Conservation (phyloP, 2,113 vertebrate genomes). For the Elachura formosa region DNA sequence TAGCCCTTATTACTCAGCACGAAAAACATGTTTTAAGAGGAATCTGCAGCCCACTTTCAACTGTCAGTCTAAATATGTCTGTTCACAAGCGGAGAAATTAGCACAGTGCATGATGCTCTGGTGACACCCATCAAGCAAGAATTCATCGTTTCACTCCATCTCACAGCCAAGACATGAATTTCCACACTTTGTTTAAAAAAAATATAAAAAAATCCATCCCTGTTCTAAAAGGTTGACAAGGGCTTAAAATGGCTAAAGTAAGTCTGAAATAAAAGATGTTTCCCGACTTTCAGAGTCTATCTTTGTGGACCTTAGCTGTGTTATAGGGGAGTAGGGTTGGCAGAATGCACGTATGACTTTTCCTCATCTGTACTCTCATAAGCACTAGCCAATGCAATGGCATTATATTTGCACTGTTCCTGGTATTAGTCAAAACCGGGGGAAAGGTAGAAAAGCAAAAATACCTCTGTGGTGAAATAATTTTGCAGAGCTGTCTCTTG, state of each 20-base stretch:
- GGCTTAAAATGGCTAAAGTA: not conserved
- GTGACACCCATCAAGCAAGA: slow-evolving; percentile 54
- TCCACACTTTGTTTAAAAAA: not conserved
- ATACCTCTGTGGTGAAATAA: not conserved
- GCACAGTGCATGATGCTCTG: slow-evolving; percentile 12
- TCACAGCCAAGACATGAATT: not conserved
- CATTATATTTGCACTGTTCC: not conserved
- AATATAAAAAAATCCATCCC: fast-evolving
- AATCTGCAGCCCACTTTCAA: slow-evolving; percentile 64
- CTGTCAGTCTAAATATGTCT: slow-evolving; percentile 68
- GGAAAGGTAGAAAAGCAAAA: not conserved
- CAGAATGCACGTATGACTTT: not conserved
- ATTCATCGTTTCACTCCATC: not conserved
- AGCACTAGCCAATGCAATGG: not conserved
- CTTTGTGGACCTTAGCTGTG: not conserved
- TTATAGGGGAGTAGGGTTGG: not conserved
- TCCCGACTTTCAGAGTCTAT: not conserved
- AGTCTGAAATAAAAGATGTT: not conserved
- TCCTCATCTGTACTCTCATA: not conserved
- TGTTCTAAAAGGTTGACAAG: not conserved
- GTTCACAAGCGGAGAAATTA: slow-evolving; percentile 56
- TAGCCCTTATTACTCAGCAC: slow-evolving; percentile 62
- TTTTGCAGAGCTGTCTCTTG: not conserved
- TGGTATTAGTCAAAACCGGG: not conserved
- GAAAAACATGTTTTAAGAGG: slow-evolving; percentile 65